phyloP scores from a whole-genome alignment of 2,797 vertebrate genomes.

The Podarcis siculus region DNA sequence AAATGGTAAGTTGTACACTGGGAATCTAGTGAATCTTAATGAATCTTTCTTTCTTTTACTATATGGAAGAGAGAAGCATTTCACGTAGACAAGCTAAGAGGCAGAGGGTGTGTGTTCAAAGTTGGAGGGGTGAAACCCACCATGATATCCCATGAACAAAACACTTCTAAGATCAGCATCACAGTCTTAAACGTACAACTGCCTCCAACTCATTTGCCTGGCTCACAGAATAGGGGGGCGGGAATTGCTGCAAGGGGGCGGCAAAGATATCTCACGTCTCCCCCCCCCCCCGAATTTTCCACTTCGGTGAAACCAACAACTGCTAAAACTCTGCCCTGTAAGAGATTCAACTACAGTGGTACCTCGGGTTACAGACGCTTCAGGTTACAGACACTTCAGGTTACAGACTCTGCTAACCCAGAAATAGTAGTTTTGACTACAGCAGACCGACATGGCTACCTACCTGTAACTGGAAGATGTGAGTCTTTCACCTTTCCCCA shows the following conservation, averaged over 20 bases:
- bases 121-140: too few relatives aligned
- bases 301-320: not conserved
- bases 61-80: not conserved
- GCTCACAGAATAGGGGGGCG: not conserved
- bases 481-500: not conserved
- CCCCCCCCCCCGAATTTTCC: not conserved
- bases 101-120: not conserved
- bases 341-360: not conserved
- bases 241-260: rapidly evolving
- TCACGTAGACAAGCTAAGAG: not conserved
- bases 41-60: not conserved
- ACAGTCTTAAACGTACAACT: not conserved
- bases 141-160: not conserved
- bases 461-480: not conserved
- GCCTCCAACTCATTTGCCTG: not conserved
- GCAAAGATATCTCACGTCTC: not conserved
- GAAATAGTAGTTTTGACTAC: too few relatives aligned
- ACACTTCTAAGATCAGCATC: not conserved
- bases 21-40: not conserved
- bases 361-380: too few relatives aligned
- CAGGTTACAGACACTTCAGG: too few relatives aligned
- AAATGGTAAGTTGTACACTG: not conserved
- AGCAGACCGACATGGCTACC: too few relatives aligned
- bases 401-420: too few relatives aligned
- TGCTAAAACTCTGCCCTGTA: not conserved